phyloP scores from a whole-genome alignment of 1,140 invertebrate genomes.

The Chironomus striatipennis region DNA sequence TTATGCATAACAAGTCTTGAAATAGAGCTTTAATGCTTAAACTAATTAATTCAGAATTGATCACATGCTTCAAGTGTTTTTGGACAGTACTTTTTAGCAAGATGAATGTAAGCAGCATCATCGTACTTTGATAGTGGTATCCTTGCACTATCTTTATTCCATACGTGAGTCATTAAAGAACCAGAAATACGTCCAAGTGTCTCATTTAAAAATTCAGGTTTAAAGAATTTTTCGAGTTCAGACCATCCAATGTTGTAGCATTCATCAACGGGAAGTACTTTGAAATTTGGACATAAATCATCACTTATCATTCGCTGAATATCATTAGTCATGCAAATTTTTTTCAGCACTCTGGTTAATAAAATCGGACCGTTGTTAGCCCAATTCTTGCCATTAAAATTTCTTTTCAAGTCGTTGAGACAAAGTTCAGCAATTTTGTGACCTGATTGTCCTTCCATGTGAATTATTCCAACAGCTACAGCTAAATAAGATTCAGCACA shows the following conservation, averaged over 20 bases:
- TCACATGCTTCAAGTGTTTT: slow-evolving; percentile 32
- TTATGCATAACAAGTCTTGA: too few relatives aligned
- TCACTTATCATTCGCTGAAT: slow-evolving; percentile 48
- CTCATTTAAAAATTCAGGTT: slow-evolving; percentile 39
- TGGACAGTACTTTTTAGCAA: slow-evolving; percentile 52
- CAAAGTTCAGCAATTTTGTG: slow-evolving; percentile 48
- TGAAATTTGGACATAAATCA: slow-evolving; percentile 51
- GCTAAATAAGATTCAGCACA: slow-evolving; percentile 50
- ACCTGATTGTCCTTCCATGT: slow-evolving; percentile 49
- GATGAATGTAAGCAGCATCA: slow-evolving; percentile 46
- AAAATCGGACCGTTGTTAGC: slow-evolving; percentile 59
- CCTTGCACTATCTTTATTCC: slow-evolving; percentile 54
- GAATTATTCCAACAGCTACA: slow-evolving; percentile 56
- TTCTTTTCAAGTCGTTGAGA: slow-evolving; percentile 47
- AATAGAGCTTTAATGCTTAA: too few relatives aligned
- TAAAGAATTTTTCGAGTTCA: slow-evolving; percentile 54
- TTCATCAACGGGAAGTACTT: slow-evolving; percentile 48
- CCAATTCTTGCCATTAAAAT: slow-evolving; percentile 46
- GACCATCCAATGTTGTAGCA: slow-evolving; percentile 59
- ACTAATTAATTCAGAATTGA: background rate
- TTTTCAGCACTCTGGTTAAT: slow-evolving; percentile 54
- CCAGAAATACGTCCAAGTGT: slow-evolving; percentile 44
- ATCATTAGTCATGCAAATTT: slow-evolving; percentile 48
- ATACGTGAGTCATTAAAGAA: slow-evolving; percentile 55
- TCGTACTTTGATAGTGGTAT: slow-evolving; percentile 41